Percentiles rank a stretch among this genome's conserved stretches.
These are phyloP conservation scores for Euglossa dilemma DNA, from an alignment of 1,140 invertebrate genomes.

Conservation along the genomic window DNA sequence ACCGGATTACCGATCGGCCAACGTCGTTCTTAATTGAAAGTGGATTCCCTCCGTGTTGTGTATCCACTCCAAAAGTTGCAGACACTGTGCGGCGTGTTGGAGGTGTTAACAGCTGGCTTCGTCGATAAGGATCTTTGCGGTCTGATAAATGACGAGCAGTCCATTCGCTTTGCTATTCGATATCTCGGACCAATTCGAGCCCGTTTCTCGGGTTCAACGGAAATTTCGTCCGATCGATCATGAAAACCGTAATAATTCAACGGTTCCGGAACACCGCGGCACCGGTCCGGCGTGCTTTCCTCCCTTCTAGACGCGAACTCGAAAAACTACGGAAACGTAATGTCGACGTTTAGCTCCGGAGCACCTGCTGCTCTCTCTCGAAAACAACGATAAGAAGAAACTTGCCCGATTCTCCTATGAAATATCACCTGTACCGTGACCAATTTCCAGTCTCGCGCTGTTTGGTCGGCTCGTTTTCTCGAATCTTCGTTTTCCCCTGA, in stretches of 20 bases:
- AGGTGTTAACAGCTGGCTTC: conserved; percentile 35
- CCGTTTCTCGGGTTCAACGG: background rate
- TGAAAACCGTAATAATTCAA: background rate
- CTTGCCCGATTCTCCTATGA: background rate
- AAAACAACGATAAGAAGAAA: conserved; percentile 15
- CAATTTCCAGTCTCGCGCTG: background rate
- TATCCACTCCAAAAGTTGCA: conserved; percentile 28
- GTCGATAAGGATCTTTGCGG: conserved; percentile 35
- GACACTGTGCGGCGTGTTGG: conserved; percentile 22
- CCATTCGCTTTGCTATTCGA: conserved; percentile 3
- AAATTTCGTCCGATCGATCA: background rate
- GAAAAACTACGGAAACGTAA: background rate
- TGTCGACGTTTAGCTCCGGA: background rate
- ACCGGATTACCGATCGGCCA: conserved; percentile 1
- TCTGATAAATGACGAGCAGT: conserved; percentile 26
- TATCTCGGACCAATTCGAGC: background rate
- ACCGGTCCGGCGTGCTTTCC: background rate
- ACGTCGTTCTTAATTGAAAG: conserved; percentile 22
- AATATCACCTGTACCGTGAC: background rate
- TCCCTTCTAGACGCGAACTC: background rate
- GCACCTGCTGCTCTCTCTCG: conserved; percentile 22
- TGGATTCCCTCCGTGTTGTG: background rate
- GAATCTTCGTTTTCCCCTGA: background rate
- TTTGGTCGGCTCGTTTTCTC: background rate
- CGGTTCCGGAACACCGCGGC: background rate